Evolutionary conservation across 1,140 invertebrate species (phyloP).

Genomic region (Apis mellifera): Amel_HAv3.1 CM009942.2:10806501-10807000

Average conservation of each 20-base stretch:
- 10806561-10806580: background rate
- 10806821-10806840: background rate
- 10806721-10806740: background rate
- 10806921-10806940: conserved; percentile 79
- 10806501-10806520: background rate
- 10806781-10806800: background rate
- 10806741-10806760: too few relatives aligned
- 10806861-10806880: conserved; percentile 19
- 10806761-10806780: too few relatives aligned
- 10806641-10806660: too few relatives aligned
- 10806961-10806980: conserved; percentile 81
- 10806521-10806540: conserved; percentile 24
- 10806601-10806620: too few relatives aligned
- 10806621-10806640: background rate
- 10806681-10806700: too few relatives aligned
- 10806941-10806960: conserved; percentile 80
- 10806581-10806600: background rate
- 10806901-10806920: conserved; percentile 83
- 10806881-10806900: conserved; percentile 53
- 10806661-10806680: too few relatives aligned
- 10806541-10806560: background rate
- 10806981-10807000: conserved; percentile 75
- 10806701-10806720: background rate
- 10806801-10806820: background rate
- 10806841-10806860: background rate